Percentiles rank a stretch among this genome's conserved stretches.
Evolutionary conservation across 2,888 invertebrate genomes (phyloP).

Genomic region (Sesamia inferens): DNA sequence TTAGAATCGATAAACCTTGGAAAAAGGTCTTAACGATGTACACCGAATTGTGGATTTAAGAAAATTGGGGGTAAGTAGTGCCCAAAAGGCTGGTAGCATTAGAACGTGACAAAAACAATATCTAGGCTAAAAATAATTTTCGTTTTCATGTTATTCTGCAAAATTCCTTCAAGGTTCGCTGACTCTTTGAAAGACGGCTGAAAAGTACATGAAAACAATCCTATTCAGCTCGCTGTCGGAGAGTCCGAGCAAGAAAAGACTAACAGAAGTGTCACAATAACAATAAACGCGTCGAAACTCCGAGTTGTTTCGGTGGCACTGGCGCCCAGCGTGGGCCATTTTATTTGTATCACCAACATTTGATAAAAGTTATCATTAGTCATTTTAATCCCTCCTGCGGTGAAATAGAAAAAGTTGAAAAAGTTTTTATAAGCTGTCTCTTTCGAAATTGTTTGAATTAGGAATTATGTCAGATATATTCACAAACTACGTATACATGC

Average conservation of each 20-base stretch:
- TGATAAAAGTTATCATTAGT: conserved; percentile 53
- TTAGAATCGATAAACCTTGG: background rate
- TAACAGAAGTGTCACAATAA: conserved; percentile 70
- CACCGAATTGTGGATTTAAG: conserved; percentile 15
- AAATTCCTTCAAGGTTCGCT: conserved; percentile 66
- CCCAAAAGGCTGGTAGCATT: too few species aligned
- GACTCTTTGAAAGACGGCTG: conserved; percentile 68
- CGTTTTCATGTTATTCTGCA: conserved; percentile 56
- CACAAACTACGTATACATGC: conserved; percentile 23
- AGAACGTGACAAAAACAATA: too few species aligned
- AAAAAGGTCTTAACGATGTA: conserved; percentile 6
- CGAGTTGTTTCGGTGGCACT: conserved; percentile 67
- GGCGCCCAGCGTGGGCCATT: conserved; percentile 74
- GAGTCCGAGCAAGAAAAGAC: conserved; percentile 62
- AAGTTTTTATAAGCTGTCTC: conserved; percentile 17
- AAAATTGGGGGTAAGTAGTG: conserved; percentile 13
- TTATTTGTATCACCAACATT: conserved; percentile 58
- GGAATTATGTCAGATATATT: conserved; percentile 18
- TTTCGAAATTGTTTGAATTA: conserved; percentile 20
- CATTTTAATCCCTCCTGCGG: conserved; percentile 14
- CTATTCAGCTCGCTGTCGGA: conserved; percentile 70
- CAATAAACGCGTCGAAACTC: conserved; percentile 74
- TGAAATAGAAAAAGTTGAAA: conserved; percentile 15
- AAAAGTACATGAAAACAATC: conserved; percentile 75
- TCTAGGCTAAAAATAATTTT: conserved; percentile 43